A percentile compares a stretch with the other conserved stretches of the same genome.
Evolutionary conservation across 2,888 invertebrate species (phyloP).

Genomic region (Scaptodrosophila latifasciaeformis): DNA sequence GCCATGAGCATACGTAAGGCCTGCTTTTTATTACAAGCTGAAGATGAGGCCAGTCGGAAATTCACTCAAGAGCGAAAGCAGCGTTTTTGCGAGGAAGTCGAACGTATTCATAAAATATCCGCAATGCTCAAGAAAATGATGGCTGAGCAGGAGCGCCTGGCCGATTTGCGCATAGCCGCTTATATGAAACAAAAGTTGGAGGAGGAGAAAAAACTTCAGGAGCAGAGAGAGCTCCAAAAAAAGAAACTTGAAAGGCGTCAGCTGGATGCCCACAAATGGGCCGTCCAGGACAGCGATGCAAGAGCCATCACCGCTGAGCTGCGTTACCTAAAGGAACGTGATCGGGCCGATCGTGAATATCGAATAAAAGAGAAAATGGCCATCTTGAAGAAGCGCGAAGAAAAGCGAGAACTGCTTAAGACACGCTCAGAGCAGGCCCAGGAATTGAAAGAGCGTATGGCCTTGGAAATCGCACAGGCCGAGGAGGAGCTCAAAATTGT

Average conservation of each 20-base stretch:
- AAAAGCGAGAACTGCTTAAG: constrained; percentile 67
- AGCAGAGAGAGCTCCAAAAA: constrained; percentile 65
- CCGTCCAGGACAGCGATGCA: constrained; percentile 65
- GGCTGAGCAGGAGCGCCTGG: constrained; percentile 71
- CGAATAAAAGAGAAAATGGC: constrained; percentile 71
- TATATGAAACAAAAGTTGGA: constrained; percentile 72
- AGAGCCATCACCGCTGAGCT: constrained; percentile 69
- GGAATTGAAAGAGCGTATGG: constrained; percentile 70
- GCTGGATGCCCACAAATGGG: constrained; percentile 67
- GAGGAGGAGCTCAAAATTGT: constrained; percentile 71
- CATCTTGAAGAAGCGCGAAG: constrained; percentile 63
- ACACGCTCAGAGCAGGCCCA: constrained; percentile 69
- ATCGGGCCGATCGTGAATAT: constrained; percentile 74
- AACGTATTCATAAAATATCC: constrained; percentile 70
- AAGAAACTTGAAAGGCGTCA: constrained; percentile 73
- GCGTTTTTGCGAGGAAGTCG: constrained; percentile 71
- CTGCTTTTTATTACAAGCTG: constrained; percentile 59
- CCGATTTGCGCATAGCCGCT: constrained; percentile 72
- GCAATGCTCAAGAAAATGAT: constrained; percentile 71
- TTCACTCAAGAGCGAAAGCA: constrained; percentile 59
- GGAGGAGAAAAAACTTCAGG: constrained; percentile 67
- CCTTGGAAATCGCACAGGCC: constrained; percentile 71
- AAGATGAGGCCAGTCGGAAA: constrained; percentile 67
- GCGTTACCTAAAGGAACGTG: constrained; percentile 70
- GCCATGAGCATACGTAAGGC: constrained; percentile 66